phyloP scores from a whole-genome alignment of 2,888 invertebrate species.

The Corythucha ciliata region DNA sequence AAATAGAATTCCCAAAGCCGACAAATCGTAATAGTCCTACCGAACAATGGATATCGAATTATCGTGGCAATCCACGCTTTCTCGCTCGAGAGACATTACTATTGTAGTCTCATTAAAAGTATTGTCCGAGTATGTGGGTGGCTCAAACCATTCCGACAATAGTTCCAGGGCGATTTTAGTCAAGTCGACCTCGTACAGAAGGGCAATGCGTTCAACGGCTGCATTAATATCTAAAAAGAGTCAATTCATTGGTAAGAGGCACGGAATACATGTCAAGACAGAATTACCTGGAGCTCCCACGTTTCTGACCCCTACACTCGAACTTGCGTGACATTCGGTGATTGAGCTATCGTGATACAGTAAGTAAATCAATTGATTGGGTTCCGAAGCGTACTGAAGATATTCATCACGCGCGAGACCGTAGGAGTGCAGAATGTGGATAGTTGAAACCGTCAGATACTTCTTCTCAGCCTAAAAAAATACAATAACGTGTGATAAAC shows the following conservation, averaged over 20 bases:
- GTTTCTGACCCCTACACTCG: neutral
- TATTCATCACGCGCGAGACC: conserved; percentile 44
- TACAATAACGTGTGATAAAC: neutral
- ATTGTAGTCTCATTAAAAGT: too few relatives aligned
- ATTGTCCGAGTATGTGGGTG: conserved; percentile 18
- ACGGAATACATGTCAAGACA: neutral
- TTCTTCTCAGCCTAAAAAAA: conserved; percentile 43
- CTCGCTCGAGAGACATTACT: neutral
- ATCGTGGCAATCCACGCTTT: neutral
- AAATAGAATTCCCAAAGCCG: too few relatives aligned
- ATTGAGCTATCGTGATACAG: conserved; percentile 47
- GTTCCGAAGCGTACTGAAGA: conserved; percentile 41
- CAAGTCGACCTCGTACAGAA: conserved; percentile 42
- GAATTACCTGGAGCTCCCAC: neutral
- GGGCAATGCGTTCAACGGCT: conserved; percentile 43
- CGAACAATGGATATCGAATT: too few relatives aligned
- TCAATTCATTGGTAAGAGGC: neutral
- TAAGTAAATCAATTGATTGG: conserved; percentile 43
- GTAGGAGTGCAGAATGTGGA: conserved; percentile 44
- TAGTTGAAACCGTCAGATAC: conserved; percentile 43
- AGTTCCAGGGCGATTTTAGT: conserved; percentile 41
- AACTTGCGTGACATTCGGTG: conserved; percentile 34
- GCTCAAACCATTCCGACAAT: conserved; percentile 42
- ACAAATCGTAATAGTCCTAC: too few relatives aligned
- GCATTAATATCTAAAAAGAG: conserved; percentile 43